Evolutionary conservation across 2,888 invertebrate species (phyloP).

Genomic region (Cordilura impudica): DNA sequence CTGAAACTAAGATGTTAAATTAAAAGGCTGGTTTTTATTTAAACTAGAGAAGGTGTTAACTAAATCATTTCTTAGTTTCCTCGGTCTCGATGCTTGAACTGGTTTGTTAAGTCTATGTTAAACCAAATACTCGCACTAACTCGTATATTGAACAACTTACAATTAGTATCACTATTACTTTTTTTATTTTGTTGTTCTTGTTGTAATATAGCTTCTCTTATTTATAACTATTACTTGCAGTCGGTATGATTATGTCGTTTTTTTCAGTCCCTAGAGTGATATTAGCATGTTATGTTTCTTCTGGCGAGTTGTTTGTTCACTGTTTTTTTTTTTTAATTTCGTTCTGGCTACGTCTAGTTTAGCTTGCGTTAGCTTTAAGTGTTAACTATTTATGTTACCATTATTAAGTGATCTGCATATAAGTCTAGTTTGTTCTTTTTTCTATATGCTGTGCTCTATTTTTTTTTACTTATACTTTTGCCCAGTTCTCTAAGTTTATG

Average conservation of each 20-base stretch:
- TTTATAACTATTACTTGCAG: constrained; percentile 17
- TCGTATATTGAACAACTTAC: constrained; percentile 5
- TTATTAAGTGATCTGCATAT: constrained; percentile 46
- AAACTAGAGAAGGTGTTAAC: constrained; percentile 57
- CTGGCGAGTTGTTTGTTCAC: constrained; percentile 37
- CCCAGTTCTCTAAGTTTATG: background rate
- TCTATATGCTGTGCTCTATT: constrained; percentile 48
- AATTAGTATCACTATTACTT: constrained; percentile 56
- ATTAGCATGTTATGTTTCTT: constrained; percentile 52
- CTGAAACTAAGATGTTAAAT: background rate
- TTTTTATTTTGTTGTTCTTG: constrained; percentile 10
- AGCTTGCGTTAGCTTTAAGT: constrained; percentile 41
- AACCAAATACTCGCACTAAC: background rate
- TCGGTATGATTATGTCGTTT: background rate
- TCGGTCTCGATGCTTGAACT: constrained; percentile 39
- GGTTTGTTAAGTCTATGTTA: constrained; percentile 18
- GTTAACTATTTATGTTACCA: constrained; percentile 55
- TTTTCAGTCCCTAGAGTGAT: constrained; percentile 27
- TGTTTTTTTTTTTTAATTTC: background rate
- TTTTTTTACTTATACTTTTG: constrained; percentile 20
- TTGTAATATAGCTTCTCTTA: background rate
- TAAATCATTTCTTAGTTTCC: constrained; percentile 38
- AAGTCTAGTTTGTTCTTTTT: background rate
- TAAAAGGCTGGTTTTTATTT: constrained; percentile 25
- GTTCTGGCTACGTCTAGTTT: constrained; percentile 13